A percentile compares a stretch with the other conserved stretches of the same genome.
Conservation (phyloP, 2,888 invertebrate species). For the Amblyjoppa proteus region DNA sequence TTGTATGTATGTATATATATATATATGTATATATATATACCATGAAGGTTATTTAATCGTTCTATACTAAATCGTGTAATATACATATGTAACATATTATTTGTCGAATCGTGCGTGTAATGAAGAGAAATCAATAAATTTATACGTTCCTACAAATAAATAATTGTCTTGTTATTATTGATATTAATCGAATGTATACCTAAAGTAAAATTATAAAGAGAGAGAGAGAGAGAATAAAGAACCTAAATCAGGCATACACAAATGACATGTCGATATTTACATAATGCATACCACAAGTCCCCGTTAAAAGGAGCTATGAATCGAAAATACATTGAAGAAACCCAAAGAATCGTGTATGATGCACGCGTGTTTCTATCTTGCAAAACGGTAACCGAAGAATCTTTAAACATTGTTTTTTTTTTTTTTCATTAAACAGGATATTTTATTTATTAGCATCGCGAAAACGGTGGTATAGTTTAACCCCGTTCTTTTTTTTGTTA, state of each 20-base stretch:
- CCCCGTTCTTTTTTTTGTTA: constrained; percentile 31
- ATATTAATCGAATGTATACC: constrained; percentile 31
- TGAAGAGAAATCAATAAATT: constrained; percentile 73
- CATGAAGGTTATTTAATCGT: constrained; percentile 33
- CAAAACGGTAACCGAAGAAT: not conserved
- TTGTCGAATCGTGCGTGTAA: constrained; percentile 51
- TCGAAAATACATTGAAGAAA: constrained; percentile 20
- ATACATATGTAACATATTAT: constrained; percentile 61
- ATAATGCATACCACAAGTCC: constrained; percentile 26
- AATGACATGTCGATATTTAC: constrained; percentile 52
- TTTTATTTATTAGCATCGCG: constrained; percentile 39
- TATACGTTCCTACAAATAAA: constrained; percentile 70
- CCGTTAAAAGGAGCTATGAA: constrained; percentile 18
- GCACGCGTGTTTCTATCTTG: not conserved
- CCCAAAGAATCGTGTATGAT: constrained; percentile 3
- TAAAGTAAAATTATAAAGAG: constrained; percentile 13
- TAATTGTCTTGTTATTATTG: constrained; percentile 51
- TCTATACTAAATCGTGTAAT: constrained; percentile 52
- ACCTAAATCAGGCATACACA: constrained; percentile 34
- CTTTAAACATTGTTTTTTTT: not conserved
- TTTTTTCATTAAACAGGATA: constrained; percentile 18
- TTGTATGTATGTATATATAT: constrained; percentile 36
- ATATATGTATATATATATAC: constrained; percentile 22
- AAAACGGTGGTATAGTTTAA: constrained; percentile 15
- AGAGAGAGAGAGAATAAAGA: constrained; percentile 13